Evolutionary conservation across 2,113 vertebrate species (phyloP), one percentile per base, ranked within the genome.

Genomic region (Numida meleagris): DNA sequence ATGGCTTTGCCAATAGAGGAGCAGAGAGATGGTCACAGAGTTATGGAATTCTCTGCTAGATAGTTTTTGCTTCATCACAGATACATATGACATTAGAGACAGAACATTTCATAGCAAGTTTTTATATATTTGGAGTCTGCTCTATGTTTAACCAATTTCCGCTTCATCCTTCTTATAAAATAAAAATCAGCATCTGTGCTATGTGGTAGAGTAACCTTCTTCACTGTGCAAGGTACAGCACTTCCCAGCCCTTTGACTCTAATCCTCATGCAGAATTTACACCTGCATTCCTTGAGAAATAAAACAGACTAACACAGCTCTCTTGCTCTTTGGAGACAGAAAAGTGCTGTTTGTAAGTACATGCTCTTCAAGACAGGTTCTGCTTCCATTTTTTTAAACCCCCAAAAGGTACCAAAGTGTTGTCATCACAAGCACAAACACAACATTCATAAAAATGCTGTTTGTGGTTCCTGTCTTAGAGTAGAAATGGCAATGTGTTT

Each of bases 91-190:
- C 18, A 77, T 71, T 68, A 71, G 61, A 80, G 25, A 83, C 63
- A 38, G 86, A 34, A 89, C 79, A 50, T 58, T 2, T 53, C 34
- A 1, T 71, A 86, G 53, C 20, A 80, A 74, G 18, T 71, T 92
- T 70, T 86, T 51, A 85, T 3, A 0, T 70, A 83, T 59, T 91
- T 94, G 48, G 55, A 96, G 57, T 57, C 34, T 83, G 68, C 61
- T 77, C 68, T 81, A 68, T n/a, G 34, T 75, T 92, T 74, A 83
- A 90, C 59, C 57, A 40, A 75, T 46, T 65, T 68, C 38, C 68
- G 68, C 43, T 86, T 96, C 62, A 80, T 33, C 31, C 18, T 68
- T 38, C 42, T 81, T 45, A 82, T 36, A 76, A 82, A 89, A 82
- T 34, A 68, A 70, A 74, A 88, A 43, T 20, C 40, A 73, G 40